Base-by-base conservation (phyloP, 2,113 vertebrate genomes). In the Tachycineta bicolor region DNA sequence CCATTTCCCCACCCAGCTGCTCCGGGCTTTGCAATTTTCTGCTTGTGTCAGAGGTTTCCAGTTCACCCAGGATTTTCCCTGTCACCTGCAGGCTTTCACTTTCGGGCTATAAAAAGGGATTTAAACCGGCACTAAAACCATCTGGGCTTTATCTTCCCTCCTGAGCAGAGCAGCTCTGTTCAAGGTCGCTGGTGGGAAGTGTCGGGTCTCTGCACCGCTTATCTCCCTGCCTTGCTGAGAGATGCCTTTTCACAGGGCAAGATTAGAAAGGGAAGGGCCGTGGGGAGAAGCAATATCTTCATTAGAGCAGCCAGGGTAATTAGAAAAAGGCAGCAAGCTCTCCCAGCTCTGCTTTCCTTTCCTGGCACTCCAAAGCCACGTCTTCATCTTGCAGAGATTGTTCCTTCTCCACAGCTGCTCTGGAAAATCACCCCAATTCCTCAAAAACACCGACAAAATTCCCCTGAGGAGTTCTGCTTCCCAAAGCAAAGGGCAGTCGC, bases 321-420 rank as follows among this genome's bases (percentile, higher is more conserved):
- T n/a, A 53, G 44, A 17, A 82, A 68, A 71, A 85, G 41, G 19
- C 10, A 4, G 6, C 22, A 3, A 3, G 0, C 0, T 0, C 10
- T 91, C 83, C 73, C 3, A 3, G 25, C 55, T 83, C 76, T 73
- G 77, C 28, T 50, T 69, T 34, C 62, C 70, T 29, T 76, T 63
- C 33, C 52, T 5, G 33, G 21, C 29, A 71, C 58, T 79, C 44
- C 37, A 44, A 46, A 86, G 21, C 23, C 55, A 39, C 0, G 0
- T 5, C 26, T 83, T 37, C 16, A n/a, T 46, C 43, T 58, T 33
- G 23, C 24, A 37, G 41, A 29, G 9, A 17, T 60, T n/a, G 26
- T 19, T 85, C 49, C 28, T 73, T 33, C n/a, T 5, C 58, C 3
- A 3, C 34, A 37, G 43, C 60, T 3, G 33, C 56, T 81, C 55